Evolutionary conservation across 2,888 invertebrate genomes (phyloP).

Genomic region (Platycheirus albimanus): DNA sequence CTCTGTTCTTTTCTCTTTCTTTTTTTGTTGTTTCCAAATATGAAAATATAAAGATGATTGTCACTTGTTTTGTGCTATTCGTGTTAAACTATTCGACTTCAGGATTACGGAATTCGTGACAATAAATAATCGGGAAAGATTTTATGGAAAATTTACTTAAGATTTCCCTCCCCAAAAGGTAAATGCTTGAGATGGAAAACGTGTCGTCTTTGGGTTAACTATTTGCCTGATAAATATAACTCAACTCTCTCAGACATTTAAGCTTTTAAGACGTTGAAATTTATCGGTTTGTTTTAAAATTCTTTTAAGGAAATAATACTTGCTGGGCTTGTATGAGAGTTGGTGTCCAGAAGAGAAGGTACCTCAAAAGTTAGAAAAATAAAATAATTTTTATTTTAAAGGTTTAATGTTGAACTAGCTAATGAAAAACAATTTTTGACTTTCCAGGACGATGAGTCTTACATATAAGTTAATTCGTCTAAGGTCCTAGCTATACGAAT

Average conservation of each 20-base stretch:
- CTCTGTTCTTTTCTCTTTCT: background rate
- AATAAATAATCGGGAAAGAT: slow-evolving; percentile 70
- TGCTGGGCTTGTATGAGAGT: no score
- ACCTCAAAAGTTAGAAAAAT: no score
- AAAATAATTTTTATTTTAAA: no score
- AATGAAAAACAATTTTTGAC: no score
- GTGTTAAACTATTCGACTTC: slow-evolving; percentile 73
- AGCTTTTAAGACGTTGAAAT: slow-evolving; percentile 2
- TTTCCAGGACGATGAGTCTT: no score
- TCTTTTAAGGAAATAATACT: no score
- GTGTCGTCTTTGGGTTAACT: slow-evolving; percentile 40
- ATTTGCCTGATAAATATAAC: background rate
- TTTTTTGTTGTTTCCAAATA: background rate
- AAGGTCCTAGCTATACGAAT: no score
- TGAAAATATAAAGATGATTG: slow-evolving; percentile 52
- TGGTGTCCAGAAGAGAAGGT: no score
- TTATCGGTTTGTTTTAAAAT: no score
- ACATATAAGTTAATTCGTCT: no score
- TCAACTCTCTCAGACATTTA: slow-evolving; percentile 2
- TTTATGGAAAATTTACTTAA: slow-evolving; percentile 63
- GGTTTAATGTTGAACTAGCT: no score
- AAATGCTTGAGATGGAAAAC: slow-evolving; percentile 61
- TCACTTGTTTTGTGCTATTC: slow-evolving; percentile 51
- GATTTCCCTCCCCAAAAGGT: slow-evolving; percentile 55
- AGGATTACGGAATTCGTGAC: slow-evolving; percentile 73